Evolutionary conservation across 2,113 vertebrate genomes (phyloP), one percentile per base, ranked within the genome.

Genomic region (Hylia prasina): DNA sequence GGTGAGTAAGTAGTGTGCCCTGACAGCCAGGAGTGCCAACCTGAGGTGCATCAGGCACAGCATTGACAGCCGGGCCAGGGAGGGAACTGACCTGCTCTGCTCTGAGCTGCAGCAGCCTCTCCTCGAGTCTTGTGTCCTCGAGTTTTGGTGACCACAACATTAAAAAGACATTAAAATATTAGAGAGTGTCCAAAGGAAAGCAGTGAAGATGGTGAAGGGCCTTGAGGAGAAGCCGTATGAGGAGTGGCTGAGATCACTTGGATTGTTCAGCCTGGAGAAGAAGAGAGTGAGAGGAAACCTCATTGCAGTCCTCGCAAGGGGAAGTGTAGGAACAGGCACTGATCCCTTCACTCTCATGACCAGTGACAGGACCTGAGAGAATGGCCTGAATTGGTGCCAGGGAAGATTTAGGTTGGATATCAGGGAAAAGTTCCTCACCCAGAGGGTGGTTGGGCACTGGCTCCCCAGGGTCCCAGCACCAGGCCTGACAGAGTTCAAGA

Each of bases 51-150:
- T 30, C 53, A 50, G 35, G 27, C 15, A n/a, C 33, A 73, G 44
- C 19, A 81, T 50, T 0, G 0, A 27, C 66, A 65, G 33, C 22
- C 0, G 0, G 37, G 33, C 31, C 37, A 44, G 44, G 39, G 33
- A n/a, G 28, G 28, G 24, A 11, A 25, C n/a, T 39, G 39, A 30
- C 20, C 40, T 0, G 0, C 40, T n/a, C 47, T 61, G 47, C 33
- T 45, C 84, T 47, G 47, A 1, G 0, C 19, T 70, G 48, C 5
- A 7, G 40, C 6, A 2, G 27, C 33, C 30, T 75, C 53, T 45
- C 11, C 45, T 75, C 0, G 1, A 66, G 16, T 39, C 0, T 6
- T 28, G 13, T 6, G 8, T 3, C 7, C 12, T n/a, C n/a, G n/a
- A 50, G 27, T 51, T 73, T 45, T 17, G 23, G 13, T 6, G 4